Percentiles rank a stretch among this genome's conserved stretches.
Evolutionary conservation across 2,797 vertebrate species (phyloP).

Genomic region (Thamnophis elegans): DNA sequence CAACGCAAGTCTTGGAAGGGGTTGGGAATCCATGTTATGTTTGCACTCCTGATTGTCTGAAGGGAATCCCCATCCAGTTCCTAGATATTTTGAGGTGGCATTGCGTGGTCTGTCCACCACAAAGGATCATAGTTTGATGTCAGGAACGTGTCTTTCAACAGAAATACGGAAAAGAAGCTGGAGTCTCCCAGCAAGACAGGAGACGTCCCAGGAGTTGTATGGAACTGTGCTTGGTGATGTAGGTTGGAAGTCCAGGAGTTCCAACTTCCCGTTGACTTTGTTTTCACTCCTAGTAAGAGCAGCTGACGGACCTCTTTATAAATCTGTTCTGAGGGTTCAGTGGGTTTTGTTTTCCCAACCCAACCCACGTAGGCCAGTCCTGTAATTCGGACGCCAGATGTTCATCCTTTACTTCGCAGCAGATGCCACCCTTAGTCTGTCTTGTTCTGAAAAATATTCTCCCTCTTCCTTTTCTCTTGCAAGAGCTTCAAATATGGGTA

Average conservation of each 20-base stretch:
- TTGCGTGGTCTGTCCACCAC: too few species aligned
- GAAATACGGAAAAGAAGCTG: not conserved
- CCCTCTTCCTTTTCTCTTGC: not conserved
- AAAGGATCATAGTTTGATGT: not conserved
- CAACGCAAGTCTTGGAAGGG: not conserved
- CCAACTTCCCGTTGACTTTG: too few species aligned
- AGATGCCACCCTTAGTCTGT: not conserved
- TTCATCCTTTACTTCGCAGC: not conserved
- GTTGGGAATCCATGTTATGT: not conserved
- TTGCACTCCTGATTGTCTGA: not conserved
- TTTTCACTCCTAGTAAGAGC: not conserved
- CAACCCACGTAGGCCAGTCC: not conserved
- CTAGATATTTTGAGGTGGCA: not conserved
- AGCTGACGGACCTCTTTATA: not conserved
- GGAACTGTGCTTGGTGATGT: not conserved
- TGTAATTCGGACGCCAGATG: not conserved
- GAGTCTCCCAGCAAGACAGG: not conserved
- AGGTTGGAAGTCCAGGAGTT: not conserved
- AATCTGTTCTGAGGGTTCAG: not conserved
- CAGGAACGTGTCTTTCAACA: not conserved
- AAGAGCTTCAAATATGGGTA: not conserved
- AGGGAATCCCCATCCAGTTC: not conserved
- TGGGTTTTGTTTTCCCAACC: not conserved
- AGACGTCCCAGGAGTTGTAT: not conserved
- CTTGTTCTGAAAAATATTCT: not conserved